Conservation (phyloP, 2,888 invertebrate genomes). For the Hirtodrosophila duncani region DNA sequence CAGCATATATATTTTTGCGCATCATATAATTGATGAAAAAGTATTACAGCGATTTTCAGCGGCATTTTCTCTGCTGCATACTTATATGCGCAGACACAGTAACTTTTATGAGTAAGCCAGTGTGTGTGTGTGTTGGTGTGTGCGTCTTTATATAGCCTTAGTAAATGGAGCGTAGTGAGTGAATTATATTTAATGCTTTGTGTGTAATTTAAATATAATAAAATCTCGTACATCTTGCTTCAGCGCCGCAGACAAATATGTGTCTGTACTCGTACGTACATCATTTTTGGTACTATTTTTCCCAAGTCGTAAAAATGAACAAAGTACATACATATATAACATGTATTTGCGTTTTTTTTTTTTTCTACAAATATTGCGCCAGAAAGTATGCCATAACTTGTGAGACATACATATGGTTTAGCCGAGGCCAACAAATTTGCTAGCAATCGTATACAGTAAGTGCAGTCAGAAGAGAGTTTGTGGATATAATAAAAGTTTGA, state of each 20-base stretch:
- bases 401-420: slow-evolving; percentile 6
- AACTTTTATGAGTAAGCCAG: slow-evolving; percentile 3
- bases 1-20: slow-evolving; percentile 66
- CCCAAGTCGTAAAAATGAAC: slow-evolving; percentile 14
- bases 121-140: slow-evolving; percentile 17
- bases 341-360: background rate
- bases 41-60: slow-evolving; percentile 73
- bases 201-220: slow-evolving; percentile 72
- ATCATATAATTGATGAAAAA: slow-evolving; percentile 75
- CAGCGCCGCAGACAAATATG: background rate
- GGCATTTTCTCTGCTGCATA: slow-evolving; percentile 49
- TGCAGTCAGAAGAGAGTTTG: too few species aligned
- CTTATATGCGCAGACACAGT: slow-evolving; percentile 40
- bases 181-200: slow-evolving; percentile 71
- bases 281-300: too few species aligned
- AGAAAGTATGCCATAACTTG: slow-evolving; percentile 43
- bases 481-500: too few species aligned
- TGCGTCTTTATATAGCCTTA: slow-evolving; percentile 51
- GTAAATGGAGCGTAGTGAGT: slow-evolving; percentile 71
- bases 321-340: slow-evolving; percentile 18
- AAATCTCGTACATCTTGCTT: slow-evolving; percentile 40
- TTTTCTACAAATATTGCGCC: slow-evolving; percentile 19
- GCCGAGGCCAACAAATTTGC: slow-evolving; percentile 22
- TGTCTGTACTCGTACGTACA: too few species aligned
- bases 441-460: too few species aligned